Conservation (phyloP, 1,140 invertebrate genomes). For the Physella acuta region DNA sequence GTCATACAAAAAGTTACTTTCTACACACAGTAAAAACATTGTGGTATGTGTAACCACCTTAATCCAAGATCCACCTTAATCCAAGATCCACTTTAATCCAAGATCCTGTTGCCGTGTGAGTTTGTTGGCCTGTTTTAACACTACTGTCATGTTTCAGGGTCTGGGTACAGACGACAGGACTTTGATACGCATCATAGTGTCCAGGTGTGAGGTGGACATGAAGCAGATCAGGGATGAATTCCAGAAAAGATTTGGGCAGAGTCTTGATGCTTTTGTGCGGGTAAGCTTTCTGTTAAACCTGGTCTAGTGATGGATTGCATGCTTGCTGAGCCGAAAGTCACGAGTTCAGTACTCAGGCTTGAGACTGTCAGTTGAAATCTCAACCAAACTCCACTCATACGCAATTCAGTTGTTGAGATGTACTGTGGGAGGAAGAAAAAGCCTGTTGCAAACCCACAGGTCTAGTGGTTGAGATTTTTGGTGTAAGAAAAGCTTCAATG, state of each 20-base stretch:
- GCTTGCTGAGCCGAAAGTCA: not conserved
- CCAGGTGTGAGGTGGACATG: conserved; percentile 63
- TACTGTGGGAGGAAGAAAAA: not conserved
- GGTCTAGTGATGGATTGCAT: not conserved
- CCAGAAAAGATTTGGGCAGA: conserved; percentile 53
- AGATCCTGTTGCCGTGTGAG: too few species aligned
- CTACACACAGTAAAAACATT: too few species aligned
- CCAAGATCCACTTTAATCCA: too few species aligned
- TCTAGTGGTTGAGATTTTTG: not conserved
- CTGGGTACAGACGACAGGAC: conserved; percentile 61
- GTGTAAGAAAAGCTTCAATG: too few species aligned
- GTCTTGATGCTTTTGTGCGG: conserved; percentile 51
- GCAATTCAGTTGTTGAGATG: not conserved
- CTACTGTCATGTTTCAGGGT: conserved; percentile 43
- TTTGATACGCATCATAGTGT: conserved; percentile 59
- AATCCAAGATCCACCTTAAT: too few species aligned
- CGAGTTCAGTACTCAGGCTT: not conserved
- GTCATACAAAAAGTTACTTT: too few species aligned
- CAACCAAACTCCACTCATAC: not conserved
- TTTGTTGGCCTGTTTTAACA: too few species aligned
- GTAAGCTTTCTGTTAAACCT: conserved; percentile 35
- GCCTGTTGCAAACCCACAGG: not conserved
- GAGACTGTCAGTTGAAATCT: not conserved
- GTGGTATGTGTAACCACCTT: too few species aligned
- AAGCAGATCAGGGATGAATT: conserved; percentile 64